Conservation (phyloP, 2,888 invertebrate genomes). For the Harpalus rufipes region DNA sequence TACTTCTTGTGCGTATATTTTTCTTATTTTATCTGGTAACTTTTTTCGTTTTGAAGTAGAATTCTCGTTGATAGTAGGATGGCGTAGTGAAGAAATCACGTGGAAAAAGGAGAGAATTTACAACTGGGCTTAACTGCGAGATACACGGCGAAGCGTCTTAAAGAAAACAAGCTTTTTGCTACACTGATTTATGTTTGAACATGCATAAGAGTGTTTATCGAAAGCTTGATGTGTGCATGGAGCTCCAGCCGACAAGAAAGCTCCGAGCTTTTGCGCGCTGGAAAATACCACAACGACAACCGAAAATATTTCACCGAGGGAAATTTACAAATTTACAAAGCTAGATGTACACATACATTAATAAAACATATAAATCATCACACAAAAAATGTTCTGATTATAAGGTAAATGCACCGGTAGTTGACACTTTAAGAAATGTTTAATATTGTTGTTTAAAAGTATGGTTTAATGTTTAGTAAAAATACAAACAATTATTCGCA, state of each 20-base stretch:
- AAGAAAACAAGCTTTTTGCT: slow-evolving; percentile 66
- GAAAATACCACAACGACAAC: neutral
- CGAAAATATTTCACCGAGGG: neutral
- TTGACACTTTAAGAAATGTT: no score
- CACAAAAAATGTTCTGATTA: neutral
- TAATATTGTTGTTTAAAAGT: no score
- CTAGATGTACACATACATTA: neutral
- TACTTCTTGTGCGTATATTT: neutral
- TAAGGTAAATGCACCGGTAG: no score
- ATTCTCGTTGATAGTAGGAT: slow-evolving; percentile 4
- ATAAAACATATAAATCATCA: neutral
- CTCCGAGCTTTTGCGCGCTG: slow-evolving; percentile 17
- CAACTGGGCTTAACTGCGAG: slow-evolving; percentile 58
- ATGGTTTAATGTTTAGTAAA: no score
- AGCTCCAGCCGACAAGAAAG: neutral
- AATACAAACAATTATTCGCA: no score
- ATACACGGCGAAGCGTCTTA: slow-evolving; percentile 55
- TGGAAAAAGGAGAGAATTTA: slow-evolving; percentile 60
- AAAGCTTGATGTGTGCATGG: slow-evolving; percentile 60
- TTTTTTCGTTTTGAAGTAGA: slow-evolving; percentile 20
- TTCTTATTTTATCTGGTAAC: neutral
- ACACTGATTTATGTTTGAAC: slow-evolving; percentile 66
- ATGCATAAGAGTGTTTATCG: slow-evolving; percentile 66
- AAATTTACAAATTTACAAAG: neutral
- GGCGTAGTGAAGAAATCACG: slow-evolving; percentile 54